A percentile compares a stretch with the other conserved stretches of the same genome.
Conservation (phyloP, 2,113 vertebrate species). For the Myotis brandtii region DNA sequence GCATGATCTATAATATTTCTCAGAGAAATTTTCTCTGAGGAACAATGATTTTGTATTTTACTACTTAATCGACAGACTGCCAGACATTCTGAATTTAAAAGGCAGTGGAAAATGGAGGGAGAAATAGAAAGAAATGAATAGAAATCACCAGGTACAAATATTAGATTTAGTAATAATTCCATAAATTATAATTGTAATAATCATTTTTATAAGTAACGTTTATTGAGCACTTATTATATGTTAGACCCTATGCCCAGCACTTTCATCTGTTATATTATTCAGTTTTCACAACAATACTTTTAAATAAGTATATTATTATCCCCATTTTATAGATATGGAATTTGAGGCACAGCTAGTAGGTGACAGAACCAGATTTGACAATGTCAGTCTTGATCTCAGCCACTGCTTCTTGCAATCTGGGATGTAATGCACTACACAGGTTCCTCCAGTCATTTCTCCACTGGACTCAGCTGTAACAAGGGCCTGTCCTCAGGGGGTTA, state of each 20-base stretch:
- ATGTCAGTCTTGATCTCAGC: not conserved
- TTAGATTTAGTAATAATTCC: not conserved
- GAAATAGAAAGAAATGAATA: not conserved
- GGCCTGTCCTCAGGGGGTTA: not conserved
- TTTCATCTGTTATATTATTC: not conserved
- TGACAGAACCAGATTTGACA: not conserved
- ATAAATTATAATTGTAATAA: not conserved
- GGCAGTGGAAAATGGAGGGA: not conserved
- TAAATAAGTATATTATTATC: not conserved
- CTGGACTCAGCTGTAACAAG: not conserved
- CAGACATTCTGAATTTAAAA: constrained; percentile 49
- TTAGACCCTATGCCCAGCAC: not conserved
- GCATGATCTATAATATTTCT: not conserved
- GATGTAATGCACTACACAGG: not conserved
- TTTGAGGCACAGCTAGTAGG: not conserved
- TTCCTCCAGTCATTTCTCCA: not conserved
- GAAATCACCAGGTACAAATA: not conserved
- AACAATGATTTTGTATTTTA: not conserved
- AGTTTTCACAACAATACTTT: not conserved
- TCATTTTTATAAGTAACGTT: not conserved
- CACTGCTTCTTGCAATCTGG: not conserved
- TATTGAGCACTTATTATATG: not conserved
- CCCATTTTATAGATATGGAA: not conserved
- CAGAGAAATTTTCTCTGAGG: not conserved
- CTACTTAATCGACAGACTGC: not conserved